Conservation (phyloP, 2,113 vertebrate genomes). For the Perca schrenkii region DNA sequence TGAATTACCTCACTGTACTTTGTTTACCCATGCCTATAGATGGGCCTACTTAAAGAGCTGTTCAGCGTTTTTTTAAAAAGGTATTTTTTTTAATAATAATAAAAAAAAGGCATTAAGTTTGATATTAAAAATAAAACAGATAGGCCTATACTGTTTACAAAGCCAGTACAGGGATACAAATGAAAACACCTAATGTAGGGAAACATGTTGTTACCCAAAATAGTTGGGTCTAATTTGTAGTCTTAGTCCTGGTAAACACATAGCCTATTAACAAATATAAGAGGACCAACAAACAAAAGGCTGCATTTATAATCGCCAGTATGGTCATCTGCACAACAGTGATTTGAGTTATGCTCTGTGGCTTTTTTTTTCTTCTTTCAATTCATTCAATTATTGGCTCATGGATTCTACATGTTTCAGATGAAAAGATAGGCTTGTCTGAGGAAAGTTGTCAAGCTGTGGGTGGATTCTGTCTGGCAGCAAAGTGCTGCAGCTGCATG, state of each 20-base stretch:
- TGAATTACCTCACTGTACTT: background rate
- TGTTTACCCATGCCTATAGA: background rate
- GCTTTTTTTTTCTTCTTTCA: background rate
- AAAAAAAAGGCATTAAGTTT: background rate
- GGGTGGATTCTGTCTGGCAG: background rate
- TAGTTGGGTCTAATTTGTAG: background rate
- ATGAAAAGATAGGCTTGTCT: background rate
- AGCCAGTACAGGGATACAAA: background rate
- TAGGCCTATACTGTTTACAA: too few species aligned
- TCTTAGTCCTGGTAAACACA: background rate
- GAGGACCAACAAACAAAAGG: background rate
- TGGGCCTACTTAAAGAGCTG: too few species aligned
- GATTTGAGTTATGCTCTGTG: too few species aligned
- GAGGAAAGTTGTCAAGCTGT: background rate
- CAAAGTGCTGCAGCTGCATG: background rate
- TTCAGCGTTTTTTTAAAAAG: background rate
- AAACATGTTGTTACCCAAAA: too few species aligned
- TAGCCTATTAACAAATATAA: background rate
- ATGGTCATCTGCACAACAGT: background rate
- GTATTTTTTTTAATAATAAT: background rate
- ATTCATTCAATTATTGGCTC: background rate
- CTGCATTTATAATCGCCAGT: background rate
- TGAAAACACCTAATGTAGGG: background rate
- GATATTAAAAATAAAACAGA: background rate
- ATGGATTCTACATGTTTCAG: background rate